These are phyloP conservation scores for Muscicapa striata DNA, from an alignment of 2,797 vertebrate species.

Conservation along the genomic window DNA sequence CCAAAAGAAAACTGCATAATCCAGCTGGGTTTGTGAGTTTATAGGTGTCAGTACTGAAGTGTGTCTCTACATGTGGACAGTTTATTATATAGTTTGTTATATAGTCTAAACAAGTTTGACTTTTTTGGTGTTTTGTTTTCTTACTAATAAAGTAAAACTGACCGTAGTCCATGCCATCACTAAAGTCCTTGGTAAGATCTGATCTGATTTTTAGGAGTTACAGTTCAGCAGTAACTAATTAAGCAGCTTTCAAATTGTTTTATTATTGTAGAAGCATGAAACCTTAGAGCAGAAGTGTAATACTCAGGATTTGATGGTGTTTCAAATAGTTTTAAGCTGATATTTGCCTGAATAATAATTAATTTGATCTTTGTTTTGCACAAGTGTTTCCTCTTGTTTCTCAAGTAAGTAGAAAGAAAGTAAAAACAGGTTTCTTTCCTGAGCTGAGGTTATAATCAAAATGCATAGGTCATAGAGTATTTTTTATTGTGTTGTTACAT, in stretches of 20 bases:
- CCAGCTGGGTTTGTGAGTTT: not conserved
- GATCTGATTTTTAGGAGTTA: not conserved
- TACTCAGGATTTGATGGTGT: not conserved
- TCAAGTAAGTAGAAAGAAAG: not conserved
- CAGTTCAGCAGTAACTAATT: not conserved
- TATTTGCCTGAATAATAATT: not conserved
- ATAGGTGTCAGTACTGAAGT: not conserved
- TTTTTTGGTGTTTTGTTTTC: not conserved
- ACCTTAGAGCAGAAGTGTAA: not conserved
- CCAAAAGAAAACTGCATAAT: not conserved
- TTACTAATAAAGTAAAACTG: not conserved
- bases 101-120: not conserved
- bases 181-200: not conserved
- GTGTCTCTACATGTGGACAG: not conserved
- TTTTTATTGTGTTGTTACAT: conserved; percentile 19
- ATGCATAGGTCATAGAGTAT: not conserved
- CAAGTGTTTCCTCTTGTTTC: not conserved
- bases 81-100: not conserved
- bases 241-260: not conserved
- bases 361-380: not conserved
- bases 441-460: not conserved
- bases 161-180: not conserved
- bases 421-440: not conserved
- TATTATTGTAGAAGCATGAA: not conserved
- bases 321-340: not conserved